Evolutionary conservation across 2,888 invertebrate species (phyloP).

Genomic region (Agriotes lineatus): DNA sequence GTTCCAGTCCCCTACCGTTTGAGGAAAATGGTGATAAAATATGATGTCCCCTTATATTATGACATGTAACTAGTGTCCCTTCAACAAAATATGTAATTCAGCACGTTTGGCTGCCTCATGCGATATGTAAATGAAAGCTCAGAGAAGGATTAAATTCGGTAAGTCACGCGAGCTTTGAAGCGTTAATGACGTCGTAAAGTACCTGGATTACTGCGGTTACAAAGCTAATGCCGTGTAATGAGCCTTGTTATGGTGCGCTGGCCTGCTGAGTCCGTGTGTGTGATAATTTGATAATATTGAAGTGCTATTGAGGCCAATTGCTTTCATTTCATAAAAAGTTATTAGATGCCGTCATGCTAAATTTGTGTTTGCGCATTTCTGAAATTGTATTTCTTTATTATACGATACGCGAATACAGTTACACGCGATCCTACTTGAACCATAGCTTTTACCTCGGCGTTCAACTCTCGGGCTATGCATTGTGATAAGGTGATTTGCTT

Average conservation of each 20-base stretch:
- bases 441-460: neutral
- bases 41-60: slow-evolving; percentile 28
- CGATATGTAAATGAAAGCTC: slow-evolving; percentile 62
- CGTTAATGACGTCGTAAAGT: slow-evolving; percentile 62
- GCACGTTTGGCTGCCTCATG: slow-evolving; percentile 60
- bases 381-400: slow-evolving; percentile 34
- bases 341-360: slow-evolving; percentile 49
- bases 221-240: slow-evolving; percentile 63
- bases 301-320: slow-evolving; percentile 57
- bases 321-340: slow-evolving; percentile 55
- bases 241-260: slow-evolving; percentile 60
- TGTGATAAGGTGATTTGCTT: too few relatives aligned
- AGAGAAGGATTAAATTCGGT: slow-evolving; percentile 60
- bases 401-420: neutral
- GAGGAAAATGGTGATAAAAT: slow-evolving; percentile 20
- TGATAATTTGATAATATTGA: slow-evolving; percentile 61
- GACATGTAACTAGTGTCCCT: slow-evolving; percentile 28
- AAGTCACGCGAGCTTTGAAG: slow-evolving; percentile 62
- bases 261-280: slow-evolving; percentile 56
- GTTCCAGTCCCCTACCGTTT: slow-evolving; percentile 9
- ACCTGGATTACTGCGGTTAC: slow-evolving; percentile 63
- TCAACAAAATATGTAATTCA: slow-evolving; percentile 49
- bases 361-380: slow-evolving; percentile 43
- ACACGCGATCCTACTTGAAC: slow-evolving; percentile 21
- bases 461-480: too few relatives aligned